Percentiles rank a stretch among this genome's conserved stretches.
Evolutionary conservation across 2,797 vertebrate species (phyloP).

Genomic region (Trachurus trachurus): DNA sequence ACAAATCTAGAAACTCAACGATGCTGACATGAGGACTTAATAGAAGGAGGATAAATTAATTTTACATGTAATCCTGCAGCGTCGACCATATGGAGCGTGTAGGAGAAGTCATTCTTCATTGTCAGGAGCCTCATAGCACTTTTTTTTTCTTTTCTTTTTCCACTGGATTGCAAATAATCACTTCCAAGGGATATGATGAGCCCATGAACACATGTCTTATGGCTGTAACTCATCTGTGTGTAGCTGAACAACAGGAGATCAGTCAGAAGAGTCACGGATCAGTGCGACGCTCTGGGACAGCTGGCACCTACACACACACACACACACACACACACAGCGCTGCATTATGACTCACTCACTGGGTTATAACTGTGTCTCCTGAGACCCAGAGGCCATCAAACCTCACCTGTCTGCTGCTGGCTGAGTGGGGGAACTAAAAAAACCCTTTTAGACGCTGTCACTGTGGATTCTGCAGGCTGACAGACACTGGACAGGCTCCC

Average conservation of each 20-base stretch:
- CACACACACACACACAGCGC: conserved; percentile 1
- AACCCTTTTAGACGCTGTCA: conserved; percentile 64
- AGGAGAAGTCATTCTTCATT: conserved; percentile 39
- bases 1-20: conserved; percentile 33
- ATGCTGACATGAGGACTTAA: conserved; percentile 41
- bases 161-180: conserved; percentile 33
- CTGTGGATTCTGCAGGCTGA: conserved; percentile 67
- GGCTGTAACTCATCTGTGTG: conserved; percentile 20
- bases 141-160: background rate
- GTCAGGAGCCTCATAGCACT: conserved; percentile 32
- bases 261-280: conserved; percentile 16
- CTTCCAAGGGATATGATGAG: conserved; percentile 29
- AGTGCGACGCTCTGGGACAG: background rate
- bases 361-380: conserved; percentile 52
- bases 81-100: conserved; percentile 23
- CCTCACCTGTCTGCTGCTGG: conserved; percentile 63
- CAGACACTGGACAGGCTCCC: conserved; percentile 41
- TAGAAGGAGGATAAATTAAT: conserved; percentile 42
- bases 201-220: conserved; percentile 37
- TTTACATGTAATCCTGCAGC: conserved; percentile 32
- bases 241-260: conserved; percentile 6
- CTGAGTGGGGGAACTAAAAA: conserved; percentile 38
- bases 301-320: conserved; percentile 14
- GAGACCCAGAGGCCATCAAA: conserved; percentile 50
- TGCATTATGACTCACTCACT: conserved; percentile 21